phyloP scores from a whole-genome alignment of 2,888 invertebrate species.

The Meganola albula region DNA sequence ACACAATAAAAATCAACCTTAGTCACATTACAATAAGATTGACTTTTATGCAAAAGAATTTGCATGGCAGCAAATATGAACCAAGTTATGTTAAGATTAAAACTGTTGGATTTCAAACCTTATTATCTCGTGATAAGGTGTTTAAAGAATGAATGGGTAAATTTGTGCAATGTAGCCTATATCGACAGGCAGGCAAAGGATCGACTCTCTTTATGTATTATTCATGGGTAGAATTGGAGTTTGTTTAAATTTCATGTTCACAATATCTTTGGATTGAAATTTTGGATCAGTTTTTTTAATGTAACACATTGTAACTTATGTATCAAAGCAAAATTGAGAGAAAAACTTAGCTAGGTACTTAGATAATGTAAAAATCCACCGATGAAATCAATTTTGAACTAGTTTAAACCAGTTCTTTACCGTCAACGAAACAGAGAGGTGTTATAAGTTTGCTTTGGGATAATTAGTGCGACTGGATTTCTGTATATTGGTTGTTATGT shows the following conservation, averaged over 20 bases:
- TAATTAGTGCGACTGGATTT: no score
- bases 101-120: conserved; percentile 6
- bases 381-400: no score
- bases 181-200: conserved; percentile 44
- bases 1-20: conserved; percentile 11
- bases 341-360: no score
- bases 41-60: conserved; percentile 13
- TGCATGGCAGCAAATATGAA: conserved; percentile 18
- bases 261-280: conserved; percentile 51
- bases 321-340: conserved; percentile 7
- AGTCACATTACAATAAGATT: conserved; percentile 15
- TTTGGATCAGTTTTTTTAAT: no score
- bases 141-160: background rate
- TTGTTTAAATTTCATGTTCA: conserved; percentile 65
- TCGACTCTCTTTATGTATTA: conserved; percentile 51
- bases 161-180: conserved; percentile 28
- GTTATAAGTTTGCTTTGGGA: no score
- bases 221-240: conserved; percentile 60
- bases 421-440: no score
- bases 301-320: background rate
- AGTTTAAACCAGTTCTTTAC: no score
- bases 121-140: conserved; percentile 4
- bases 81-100: background rate
- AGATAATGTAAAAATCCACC: no score
- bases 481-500: no score